Base-by-base conservation (phyloP, 1,140 invertebrate genomes). In the Heliconius nattereri region DNA sequence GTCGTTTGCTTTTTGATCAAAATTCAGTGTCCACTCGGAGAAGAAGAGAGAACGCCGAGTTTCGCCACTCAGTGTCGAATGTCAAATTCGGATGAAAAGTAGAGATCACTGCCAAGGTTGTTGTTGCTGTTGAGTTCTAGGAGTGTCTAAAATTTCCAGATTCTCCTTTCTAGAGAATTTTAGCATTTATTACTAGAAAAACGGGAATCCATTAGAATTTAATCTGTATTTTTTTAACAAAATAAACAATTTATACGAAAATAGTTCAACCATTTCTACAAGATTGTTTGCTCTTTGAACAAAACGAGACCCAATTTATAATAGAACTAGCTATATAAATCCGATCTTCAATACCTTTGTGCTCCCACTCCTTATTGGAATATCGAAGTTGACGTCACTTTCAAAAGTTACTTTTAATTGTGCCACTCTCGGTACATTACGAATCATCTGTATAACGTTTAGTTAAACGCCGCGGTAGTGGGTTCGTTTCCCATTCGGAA, bases 281-380 rank as follows among this genome's bases (percentile, higher is more conserved):
- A 66, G 23, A 23, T 66, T 66, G 60, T 66, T 66, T 26, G 60
- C 60, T 66, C 60, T 66, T 26, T 66, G 60, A 66, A 66, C 60
- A 66, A 66, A 66, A 66, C 60, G 60, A 66, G 60, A 66, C 60
- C 60, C 60, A 66, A 66, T 66, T 66, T 66, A 66, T 66, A 29
- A 66, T 66, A 26, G 60, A 66, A 66, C 60, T 29, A 66, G 60
- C 60, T 66, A 66, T 66, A 66, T 66, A 66, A 66, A 66, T 66
- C 60, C 60, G 60, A 66, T 66, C 57, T 66, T 11, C 57, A 66
- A 66, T 66, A 66, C 57, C 57, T 66, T 66, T 66, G 57, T 66
- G 49, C 49, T 52, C 6, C 49, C 19, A 19, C 7, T 52, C 49
- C 57, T 66, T 66, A n/a, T 66, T 66, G 57, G 57, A 66, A 66